These are phyloP conservation scores for Pterocles gutturalis DNA, from an alignment of 2,113 vertebrate species.

Conservation along the genomic window DNA sequence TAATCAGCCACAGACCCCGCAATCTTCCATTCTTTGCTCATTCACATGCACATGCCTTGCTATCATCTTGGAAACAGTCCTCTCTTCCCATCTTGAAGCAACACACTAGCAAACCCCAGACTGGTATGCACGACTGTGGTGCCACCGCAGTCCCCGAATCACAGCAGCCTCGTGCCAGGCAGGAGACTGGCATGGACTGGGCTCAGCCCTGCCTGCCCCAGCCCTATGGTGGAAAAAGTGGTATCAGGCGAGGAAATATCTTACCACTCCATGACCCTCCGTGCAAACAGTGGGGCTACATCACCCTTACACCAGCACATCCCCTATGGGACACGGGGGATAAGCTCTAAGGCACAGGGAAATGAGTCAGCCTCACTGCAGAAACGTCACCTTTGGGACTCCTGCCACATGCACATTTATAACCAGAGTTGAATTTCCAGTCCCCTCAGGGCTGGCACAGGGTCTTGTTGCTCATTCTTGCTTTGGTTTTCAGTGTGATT, in stretches of 20 bases:
- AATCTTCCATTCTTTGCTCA: not conserved
- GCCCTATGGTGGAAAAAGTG: not conserved
- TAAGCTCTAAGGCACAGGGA: not conserved
- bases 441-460: rapidly evolving
- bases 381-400: constrained; percentile 6
- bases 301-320: not conserved
- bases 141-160: rapidly evolving
- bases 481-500: not conserved
- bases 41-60: rapidly evolving
- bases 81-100: not conserved
- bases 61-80: not conserved
- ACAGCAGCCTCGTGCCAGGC: not conserved
- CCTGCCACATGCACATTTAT: not conserved
- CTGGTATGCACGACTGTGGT: rapidly evolving
- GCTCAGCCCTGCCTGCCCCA: not conserved
- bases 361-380: not conserved
- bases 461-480: constrained; percentile 5
- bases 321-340: not conserved
- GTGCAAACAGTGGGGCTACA: not conserved
- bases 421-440: not conserved
- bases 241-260: not conserved
- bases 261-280: not conserved
- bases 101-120: not conserved
- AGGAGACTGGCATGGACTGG: rapidly evolving
- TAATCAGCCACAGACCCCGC: rapidly evolving